A percentile compares a stretch with the other conserved stretches of the same genome.
phyloP scores from a whole-genome alignment of 2,888 invertebrate species.

The Leptura quadrifasciata region DNA sequence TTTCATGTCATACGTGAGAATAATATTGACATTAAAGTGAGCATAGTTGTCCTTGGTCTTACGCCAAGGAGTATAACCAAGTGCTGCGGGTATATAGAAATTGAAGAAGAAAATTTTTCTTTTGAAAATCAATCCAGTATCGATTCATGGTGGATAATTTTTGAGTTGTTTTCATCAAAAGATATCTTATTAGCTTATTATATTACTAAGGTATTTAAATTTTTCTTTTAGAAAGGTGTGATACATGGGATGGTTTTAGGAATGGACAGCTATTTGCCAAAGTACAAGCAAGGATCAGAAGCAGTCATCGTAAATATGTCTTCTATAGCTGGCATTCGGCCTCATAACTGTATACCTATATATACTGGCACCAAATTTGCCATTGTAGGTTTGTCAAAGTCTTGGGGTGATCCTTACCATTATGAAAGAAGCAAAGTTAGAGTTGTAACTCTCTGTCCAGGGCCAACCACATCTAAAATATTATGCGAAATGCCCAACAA shows the following conservation, averaged over 20 bases:
- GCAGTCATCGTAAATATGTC: conserved; percentile 58
- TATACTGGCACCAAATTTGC: conserved; percentile 58
- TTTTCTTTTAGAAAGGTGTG: conserved; percentile 54
- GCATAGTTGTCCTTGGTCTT: too few species aligned
- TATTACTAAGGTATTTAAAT: not conserved
- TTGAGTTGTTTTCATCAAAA: too few species aligned
- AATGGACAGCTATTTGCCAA: conserved; percentile 55
- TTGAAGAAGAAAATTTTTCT: too few species aligned
- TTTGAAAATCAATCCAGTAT: too few species aligned
- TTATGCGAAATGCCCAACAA: too few species aligned
- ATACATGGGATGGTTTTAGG: conserved; percentile 56
- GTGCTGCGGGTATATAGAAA: too few species aligned
- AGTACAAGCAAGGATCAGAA: conserved; percentile 56
- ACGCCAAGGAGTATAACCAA: too few species aligned
- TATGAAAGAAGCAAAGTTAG: conserved; percentile 74
- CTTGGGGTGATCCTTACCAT: conserved; percentile 52
- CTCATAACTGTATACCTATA: conserved; percentile 48
- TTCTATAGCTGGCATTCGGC: conserved; percentile 51
- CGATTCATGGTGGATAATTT: too few species aligned
- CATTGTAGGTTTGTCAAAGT: conserved; percentile 50
- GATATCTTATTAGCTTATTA: too few species aligned
- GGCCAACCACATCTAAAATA: conserved; percentile 68
- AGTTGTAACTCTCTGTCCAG: conserved; percentile 75
- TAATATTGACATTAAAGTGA: too few species aligned
- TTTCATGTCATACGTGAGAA: too few species aligned